These are phyloP conservation scores for Agonopterix arenella DNA, from an alignment of 2,888 invertebrate species.

Conservation along the genomic window DNA sequence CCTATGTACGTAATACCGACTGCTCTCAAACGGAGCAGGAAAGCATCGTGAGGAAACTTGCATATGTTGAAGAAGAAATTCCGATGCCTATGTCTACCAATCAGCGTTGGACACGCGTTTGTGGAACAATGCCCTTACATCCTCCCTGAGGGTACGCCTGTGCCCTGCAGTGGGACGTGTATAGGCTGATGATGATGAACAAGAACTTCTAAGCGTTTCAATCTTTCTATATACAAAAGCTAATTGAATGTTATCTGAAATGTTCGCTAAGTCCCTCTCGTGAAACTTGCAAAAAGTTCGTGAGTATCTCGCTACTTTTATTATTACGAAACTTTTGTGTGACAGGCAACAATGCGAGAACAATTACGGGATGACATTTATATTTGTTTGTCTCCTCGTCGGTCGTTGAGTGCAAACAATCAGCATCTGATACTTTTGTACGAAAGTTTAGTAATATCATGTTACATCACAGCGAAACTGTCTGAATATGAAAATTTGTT, in stretches of 20 bases:
- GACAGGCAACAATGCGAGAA: slow-evolving; percentile 30
- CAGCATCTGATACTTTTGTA: not conserved
- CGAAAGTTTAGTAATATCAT: not conserved
- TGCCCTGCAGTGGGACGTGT: too few species aligned
- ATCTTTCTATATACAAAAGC: slow-evolving; percentile 32
- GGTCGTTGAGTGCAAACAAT: slow-evolving; percentile 5
- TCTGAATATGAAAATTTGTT: too few species aligned
- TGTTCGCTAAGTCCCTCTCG: slow-evolving; percentile 26
- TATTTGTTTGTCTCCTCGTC: slow-evolving; percentile 20
- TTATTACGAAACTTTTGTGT: slow-evolving; percentile 51
- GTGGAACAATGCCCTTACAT: too few species aligned
- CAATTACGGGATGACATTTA: slow-evolving; percentile 37
- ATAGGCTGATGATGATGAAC: too few species aligned
- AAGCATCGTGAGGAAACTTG: too few species aligned
- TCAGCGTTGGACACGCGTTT: too few species aligned
- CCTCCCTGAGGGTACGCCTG: too few species aligned
- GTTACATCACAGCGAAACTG: not conserved
- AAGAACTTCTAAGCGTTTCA: slow-evolving; percentile 15
- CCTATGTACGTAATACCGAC: too few species aligned
- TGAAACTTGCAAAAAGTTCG: slow-evolving; percentile 35
- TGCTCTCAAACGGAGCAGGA: too few species aligned
- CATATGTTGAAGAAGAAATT: too few species aligned
- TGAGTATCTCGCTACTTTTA: slow-evolving; percentile 40
- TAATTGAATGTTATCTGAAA: slow-evolving; percentile 55
- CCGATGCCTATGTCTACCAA: too few species aligned